phyloP scores from a whole-genome alignment of 2,113 vertebrate genomes.

The Trogon surrucura region DNA sequence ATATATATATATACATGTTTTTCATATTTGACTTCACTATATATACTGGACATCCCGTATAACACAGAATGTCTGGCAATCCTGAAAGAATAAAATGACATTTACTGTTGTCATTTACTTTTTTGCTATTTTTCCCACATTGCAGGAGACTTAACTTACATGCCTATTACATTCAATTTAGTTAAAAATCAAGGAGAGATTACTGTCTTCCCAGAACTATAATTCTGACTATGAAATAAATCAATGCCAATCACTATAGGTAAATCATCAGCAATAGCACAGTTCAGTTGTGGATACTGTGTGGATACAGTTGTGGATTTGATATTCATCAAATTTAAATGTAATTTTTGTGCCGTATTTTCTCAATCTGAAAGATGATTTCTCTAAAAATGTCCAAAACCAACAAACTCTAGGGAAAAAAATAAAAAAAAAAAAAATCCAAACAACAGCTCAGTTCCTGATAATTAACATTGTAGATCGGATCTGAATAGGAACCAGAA shows the following conservation, averaged over 20 bases:
- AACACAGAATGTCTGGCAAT: not conserved
- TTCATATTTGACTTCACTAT: not conserved
- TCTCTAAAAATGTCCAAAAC: not conserved
- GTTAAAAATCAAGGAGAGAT: not conserved
- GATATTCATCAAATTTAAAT: not conserved
- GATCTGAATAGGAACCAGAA: not conserved
- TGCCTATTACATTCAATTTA: not conserved
- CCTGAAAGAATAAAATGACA: not conserved
- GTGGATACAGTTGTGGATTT: no score
- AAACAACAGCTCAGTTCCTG: not conserved
- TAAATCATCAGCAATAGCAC: not conserved
- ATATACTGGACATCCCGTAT: conserved; percentile 32
- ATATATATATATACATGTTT: no score
- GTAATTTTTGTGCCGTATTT: not conserved
- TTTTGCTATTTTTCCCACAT: not conserved
- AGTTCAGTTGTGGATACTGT: not conserved
- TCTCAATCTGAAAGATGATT: not conserved
- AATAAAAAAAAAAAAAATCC: fast-evolving
- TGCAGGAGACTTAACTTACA: not conserved
- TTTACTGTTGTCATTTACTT: not conserved
- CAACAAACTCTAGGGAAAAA: no score
- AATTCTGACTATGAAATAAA: not conserved
- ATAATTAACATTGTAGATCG: not conserved
- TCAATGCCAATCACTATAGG: not conserved
- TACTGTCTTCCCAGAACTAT: not conserved